These are phyloP conservation scores for Alosa alosa DNA, from an alignment of 2,113 vertebrate species.

Conservation along the genomic window DNA sequence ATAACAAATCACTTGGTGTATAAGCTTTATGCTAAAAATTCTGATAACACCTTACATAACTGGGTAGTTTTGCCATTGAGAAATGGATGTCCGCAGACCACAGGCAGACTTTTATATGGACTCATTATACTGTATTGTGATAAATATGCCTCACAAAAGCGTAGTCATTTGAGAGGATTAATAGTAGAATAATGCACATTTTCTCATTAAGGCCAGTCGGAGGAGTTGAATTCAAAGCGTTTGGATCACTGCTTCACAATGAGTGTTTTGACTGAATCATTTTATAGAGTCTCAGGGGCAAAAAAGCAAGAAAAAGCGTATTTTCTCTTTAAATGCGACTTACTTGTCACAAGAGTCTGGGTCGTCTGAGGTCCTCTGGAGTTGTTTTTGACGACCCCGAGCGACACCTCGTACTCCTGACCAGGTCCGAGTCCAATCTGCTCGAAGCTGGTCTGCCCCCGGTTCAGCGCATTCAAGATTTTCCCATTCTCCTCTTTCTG, in stretches of 20 bases:
- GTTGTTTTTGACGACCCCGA: conserved; percentile 86
- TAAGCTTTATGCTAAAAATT: not conserved
- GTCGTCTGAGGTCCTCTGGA: conserved; percentile 80
- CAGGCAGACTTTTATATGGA: not conserved
- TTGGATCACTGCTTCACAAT: not conserved
- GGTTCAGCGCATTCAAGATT: conserved; percentile 77
- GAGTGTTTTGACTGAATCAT: not conserved
- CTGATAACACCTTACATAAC: not conserved
- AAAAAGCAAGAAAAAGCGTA: not conserved
- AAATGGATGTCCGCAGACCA: not conserved
- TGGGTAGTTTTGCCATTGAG: not conserved
- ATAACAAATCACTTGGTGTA: not conserved
- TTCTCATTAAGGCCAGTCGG: not conserved
- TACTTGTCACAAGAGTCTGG: conserved; percentile 84
- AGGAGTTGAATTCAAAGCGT: not conserved
- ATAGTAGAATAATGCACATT: not conserved
- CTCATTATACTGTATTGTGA: not conserved
- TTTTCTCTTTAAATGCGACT: conserved; percentile 28
- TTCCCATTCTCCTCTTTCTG: conserved; percentile 93
- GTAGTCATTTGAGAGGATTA: not conserved
- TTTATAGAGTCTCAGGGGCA: not conserved
- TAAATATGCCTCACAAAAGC: not conserved
- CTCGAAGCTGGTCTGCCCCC: conserved; percentile 77
- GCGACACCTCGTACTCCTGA: conserved; percentile 88
- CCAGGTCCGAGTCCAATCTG: conserved; percentile 89